These are phyloP conservation scores for Coenonympha glycerion DNA, from an alignment of 2,888 invertebrate genomes.

Conservation along the genomic window DNA sequence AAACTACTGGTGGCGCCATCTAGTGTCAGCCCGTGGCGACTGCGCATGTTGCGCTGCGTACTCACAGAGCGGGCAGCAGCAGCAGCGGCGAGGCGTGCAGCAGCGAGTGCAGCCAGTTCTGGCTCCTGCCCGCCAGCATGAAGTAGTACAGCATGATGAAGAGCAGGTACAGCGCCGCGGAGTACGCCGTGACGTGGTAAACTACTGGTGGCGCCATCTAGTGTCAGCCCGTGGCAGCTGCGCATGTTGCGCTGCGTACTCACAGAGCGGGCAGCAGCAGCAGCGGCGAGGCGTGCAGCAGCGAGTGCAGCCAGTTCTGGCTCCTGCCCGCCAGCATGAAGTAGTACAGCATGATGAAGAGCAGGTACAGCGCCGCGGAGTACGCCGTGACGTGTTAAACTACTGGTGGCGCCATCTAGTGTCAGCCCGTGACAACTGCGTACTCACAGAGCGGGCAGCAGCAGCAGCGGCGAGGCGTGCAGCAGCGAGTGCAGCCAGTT, in stretches of 20 bases:
- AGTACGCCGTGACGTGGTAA: conserved; percentile 81
- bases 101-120: conserved; percentile 80
- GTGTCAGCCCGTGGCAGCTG: conserved; percentile 81
- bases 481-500: conserved; percentile 81
- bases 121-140: conserved; percentile 86
- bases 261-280: conserved; percentile 89
- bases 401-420: too few species aligned
- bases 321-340: conserved; percentile 87
- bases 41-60: conserved; percentile 80
- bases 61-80: conserved; percentile 90
- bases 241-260: conserved; percentile 89
- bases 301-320: conserved; percentile 80
- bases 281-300: conserved; percentile 86
- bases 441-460: conserved; percentile 90
- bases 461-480: conserved; percentile 85
- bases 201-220: too few species aligned
- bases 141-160: conserved; percentile 85
- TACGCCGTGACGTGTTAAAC: conserved; percentile 82
- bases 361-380: conserved; percentile 82
- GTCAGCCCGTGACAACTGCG: conserved; percentile 88
- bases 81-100: conserved; percentile 86
- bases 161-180: conserved; percentile 81
- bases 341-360: conserved; percentile 81
- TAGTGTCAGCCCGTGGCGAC: conserved; percentile 85
- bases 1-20: too few species aligned